Conservation (phyloP, 1,140 invertebrate genomes). For the Dendrolimus punctatus region DNA sequence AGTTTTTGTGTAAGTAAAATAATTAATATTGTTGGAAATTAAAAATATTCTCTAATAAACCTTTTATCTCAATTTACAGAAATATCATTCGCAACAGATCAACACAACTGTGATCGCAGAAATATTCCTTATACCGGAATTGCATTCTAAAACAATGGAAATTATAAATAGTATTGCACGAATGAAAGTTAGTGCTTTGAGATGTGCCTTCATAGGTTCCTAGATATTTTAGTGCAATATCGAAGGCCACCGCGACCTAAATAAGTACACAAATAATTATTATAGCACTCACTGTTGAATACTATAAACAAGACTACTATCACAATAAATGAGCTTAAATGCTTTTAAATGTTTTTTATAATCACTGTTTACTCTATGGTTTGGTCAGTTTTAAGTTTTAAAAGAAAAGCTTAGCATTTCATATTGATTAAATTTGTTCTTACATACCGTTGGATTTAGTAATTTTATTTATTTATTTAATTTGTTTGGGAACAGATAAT, state of each 20-base stretch:
- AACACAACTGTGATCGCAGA: not conserved
- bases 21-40: not conserved
- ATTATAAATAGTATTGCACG: conserved; percentile 5
- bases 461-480: no score
- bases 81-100: not conserved
- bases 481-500: no score
- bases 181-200: conserved; percentile 37
- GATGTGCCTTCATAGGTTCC: conserved; percentile 47
- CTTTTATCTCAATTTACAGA: conserved; percentile 3
- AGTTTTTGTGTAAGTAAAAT: not conserved
- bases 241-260: conserved; percentile 14
- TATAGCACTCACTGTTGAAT: no score
- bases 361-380: no score
- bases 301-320: no score
- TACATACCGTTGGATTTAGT: no score
- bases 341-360: no score
- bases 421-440: no score
- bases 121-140: not conserved
- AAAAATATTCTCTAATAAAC: not conserved
- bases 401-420: no score
- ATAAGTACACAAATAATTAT: conserved; percentile 1
- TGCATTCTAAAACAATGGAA: not conserved
- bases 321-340: no score
- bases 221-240: conserved; percentile 44
- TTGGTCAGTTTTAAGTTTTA: no score